phyloP scores from a whole-genome alignment of 2,113 vertebrate species.

The Struthio camelus region DNA sequence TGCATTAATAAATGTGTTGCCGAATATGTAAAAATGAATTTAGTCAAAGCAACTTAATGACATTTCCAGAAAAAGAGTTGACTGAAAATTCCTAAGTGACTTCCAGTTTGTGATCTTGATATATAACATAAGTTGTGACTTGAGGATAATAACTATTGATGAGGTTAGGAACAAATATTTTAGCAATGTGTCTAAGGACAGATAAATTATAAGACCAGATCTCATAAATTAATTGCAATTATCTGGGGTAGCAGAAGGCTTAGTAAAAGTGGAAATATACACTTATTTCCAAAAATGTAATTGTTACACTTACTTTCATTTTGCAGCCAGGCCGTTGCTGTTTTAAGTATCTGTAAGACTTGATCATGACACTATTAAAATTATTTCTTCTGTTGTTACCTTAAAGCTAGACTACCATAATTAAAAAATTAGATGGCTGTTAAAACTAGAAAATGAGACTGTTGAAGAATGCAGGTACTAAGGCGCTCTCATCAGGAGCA shows the following conservation, averaged over 20 bases:
- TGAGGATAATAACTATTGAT: background rate
- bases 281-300: background rate
- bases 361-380: background rate
- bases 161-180: background rate
- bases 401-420: background rate
- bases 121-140: background rate
- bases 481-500: fast-evolving
- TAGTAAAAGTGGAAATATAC: background rate
- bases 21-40: background rate
- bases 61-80: background rate
- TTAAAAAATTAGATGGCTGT: background rate
- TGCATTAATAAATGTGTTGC: background rate
- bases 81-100: background rate
- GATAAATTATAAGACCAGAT: background rate
- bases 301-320: background rate
- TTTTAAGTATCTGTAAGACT: background rate
- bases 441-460: background rate
- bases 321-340: background rate
- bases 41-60: background rate
- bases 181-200: background rate
- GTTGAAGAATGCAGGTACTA: background rate
- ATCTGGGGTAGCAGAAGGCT: background rate
- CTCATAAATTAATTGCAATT: background rate
- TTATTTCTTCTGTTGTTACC: background rate
- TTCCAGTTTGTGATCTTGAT: background rate